Evolutionary conservation across 2,113 vertebrate species (phyloP).

Genomic region (Loxodonta africana): DNA sequence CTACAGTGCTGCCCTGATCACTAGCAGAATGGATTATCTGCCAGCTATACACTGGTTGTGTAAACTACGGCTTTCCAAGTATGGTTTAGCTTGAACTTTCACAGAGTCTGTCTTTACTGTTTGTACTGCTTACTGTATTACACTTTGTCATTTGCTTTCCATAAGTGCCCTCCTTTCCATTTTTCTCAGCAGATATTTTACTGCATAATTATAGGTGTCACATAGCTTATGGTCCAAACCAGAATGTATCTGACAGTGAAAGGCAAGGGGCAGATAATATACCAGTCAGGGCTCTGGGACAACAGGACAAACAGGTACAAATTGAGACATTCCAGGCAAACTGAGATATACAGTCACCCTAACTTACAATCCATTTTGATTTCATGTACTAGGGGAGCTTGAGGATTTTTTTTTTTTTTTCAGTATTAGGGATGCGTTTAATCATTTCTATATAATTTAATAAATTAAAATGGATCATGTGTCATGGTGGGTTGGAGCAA

Average conservation of each 20-base stretch:
- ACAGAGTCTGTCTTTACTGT: neutral
- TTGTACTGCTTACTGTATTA: neutral
- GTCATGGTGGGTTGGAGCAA: neutral
- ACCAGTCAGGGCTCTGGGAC: neutral
- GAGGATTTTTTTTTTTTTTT: neutral
- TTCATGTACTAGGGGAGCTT: neutral
- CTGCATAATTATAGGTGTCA: neutral
- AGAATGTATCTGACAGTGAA: neutral
- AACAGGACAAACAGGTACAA: neutral
- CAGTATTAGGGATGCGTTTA: neutral
- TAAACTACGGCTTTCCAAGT: constrained; percentile 45
- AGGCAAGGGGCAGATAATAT: neutral
- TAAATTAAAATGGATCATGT: neutral
- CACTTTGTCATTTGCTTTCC: neutral
- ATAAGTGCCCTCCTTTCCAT: neutral
- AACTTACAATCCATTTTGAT: neutral
- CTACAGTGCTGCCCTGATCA: neutral
- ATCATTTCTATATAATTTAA: neutral
- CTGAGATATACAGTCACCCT: neutral
- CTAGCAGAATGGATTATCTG: constrained; percentile 63
- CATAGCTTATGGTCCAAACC: neutral
- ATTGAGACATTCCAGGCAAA: neutral
- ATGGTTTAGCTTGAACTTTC: constrained; percentile 1
- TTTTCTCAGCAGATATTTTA: neutral
- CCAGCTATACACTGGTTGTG: neutral